phyloP scores from a whole-genome alignment of 1,140 invertebrate genomes.

The Danaus melanippus region DNA sequence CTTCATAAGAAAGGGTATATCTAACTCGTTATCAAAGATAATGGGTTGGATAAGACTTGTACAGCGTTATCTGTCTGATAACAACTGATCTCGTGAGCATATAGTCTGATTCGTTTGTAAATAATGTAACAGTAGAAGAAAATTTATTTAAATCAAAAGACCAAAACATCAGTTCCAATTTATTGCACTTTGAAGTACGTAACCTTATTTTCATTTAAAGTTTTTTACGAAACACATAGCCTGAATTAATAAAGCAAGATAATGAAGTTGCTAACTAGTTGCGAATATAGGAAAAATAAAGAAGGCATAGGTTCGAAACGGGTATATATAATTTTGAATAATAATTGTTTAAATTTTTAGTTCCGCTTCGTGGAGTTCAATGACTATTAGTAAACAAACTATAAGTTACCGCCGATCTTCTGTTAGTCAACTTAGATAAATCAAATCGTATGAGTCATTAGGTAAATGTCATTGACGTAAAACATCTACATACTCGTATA shows the following conservation, averaged over 20 bases:
- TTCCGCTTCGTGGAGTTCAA: neutral
- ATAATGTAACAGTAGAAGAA: no score
- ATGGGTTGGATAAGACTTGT: conserved; percentile 38
- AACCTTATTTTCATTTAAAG: no score
- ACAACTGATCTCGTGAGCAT: conserved; percentile 29
- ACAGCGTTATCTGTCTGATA: conserved; percentile 44
- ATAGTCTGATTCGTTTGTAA: no score
- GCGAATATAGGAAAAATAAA: no score
- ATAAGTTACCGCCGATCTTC: conserved; percentile 13
- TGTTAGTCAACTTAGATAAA: conserved; percentile 6
- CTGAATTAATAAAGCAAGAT: no score
- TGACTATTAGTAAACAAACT: conserved; percentile 14
- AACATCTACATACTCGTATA: conserved; percentile 19
- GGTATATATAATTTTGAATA: neutral
- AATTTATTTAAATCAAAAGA: no score
- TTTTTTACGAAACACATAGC: no score
- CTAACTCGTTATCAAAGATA: conserved; percentile 7
- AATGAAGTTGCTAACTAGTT: no score
- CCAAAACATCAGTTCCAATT: no score
- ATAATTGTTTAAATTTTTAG: neutral
- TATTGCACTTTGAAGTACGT: no score
- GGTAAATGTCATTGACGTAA: conserved; percentile 21
- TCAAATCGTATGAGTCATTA: conserved; percentile 17
- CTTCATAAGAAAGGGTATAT: no score
- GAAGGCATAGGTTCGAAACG: no score